Percentiles rank a stretch among this genome's conserved stretches.
Conservation (phyloP, 1,140 invertebrate species). For the Drosophila chauvacae region DNA sequence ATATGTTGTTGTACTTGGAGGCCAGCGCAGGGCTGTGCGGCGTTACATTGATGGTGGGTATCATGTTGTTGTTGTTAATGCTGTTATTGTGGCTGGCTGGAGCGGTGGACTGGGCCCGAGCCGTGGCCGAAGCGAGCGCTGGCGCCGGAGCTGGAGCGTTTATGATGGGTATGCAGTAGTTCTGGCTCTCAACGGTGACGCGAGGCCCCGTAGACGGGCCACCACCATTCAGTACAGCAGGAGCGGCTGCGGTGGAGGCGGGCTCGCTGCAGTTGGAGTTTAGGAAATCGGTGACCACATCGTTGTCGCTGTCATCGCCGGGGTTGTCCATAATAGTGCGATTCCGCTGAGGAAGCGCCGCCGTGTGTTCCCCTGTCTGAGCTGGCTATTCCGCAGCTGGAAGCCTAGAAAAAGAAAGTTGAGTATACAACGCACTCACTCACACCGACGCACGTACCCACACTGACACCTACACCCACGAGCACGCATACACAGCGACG, state of each 20-base stretch:
- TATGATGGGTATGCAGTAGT: constrained; percentile 80
- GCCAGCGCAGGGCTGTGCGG: constrained; percentile 91
- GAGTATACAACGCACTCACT: constrained; percentile 65
- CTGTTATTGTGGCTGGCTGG: constrained; percentile 31
- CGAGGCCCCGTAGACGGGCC: constrained; percentile 18
- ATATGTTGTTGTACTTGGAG: constrained; percentile 84
- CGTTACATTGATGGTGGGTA: constrained; percentile 94
- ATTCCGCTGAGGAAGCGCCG: not conserved
- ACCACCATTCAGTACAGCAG: constrained; percentile 40
- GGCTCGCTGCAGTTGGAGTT: constrained; percentile 73
- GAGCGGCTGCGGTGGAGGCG: not conserved
- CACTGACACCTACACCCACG: constrained; percentile 20
- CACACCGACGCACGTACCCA: constrained; percentile 23
- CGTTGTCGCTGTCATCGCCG: constrained; percentile 80
- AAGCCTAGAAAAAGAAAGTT: constrained; percentile 78
- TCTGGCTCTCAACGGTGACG: constrained; percentile 69
- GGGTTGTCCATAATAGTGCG: constrained; percentile 68
- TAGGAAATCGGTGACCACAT: constrained; percentile 83
- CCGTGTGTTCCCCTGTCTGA: constrained; percentile 36
- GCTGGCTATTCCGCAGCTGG: constrained; percentile 43
- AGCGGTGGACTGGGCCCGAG: constrained; percentile 13
- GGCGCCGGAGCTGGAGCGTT: constrained; percentile 51
- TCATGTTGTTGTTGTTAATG: constrained; percentile 84
- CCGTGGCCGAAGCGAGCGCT: not conserved
- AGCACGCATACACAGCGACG: constrained; percentile 32